Conservation (phyloP, 2,888 invertebrate species). For the Eupithecia tripunctaria region DNA sequence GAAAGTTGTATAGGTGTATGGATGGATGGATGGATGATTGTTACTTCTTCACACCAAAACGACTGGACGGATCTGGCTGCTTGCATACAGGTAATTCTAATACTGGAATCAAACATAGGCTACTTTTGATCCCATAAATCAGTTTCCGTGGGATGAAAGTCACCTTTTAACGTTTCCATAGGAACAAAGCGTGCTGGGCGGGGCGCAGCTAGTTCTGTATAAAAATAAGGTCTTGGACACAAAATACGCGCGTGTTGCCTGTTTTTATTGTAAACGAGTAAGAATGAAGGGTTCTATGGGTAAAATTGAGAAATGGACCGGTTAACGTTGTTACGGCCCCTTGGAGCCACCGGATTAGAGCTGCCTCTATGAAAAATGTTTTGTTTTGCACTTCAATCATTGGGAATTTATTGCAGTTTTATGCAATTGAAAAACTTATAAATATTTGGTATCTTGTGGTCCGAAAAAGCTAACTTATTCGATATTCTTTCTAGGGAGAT, state of each 20-base stretch:
- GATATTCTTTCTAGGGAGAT: neutral
- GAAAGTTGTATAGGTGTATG: too few relatives aligned
- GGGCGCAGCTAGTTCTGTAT: too few relatives aligned
- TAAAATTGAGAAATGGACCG: conserved; percentile 85
- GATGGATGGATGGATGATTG: too few relatives aligned
- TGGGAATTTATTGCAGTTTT: conserved; percentile 50
- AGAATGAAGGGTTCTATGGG: conserved; percentile 66
- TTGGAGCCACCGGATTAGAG: conserved; percentile 69
- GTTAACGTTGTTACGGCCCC: conserved; percentile 81
- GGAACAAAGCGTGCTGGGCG: too few relatives aligned
- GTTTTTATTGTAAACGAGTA: conserved; percentile 13
- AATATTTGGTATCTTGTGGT: neutral
- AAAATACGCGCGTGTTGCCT: neutral
- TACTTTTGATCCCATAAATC: too few relatives aligned
- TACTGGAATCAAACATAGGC: too few relatives aligned
- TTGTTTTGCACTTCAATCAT: conserved; percentile 64
- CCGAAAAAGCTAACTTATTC: neutral
- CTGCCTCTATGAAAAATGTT: conserved; percentile 77
- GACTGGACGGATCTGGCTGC: too few relatives aligned
- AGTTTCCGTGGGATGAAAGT: too few relatives aligned
- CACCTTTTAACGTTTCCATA: too few relatives aligned
- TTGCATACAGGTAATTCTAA: too few relatives aligned
- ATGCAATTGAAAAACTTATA: conserved; percentile 9
- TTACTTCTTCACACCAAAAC: too few relatives aligned
- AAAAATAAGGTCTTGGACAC: neutral